These are phyloP conservation scores for Oreochromis niloticus DNA, from an alignment of 2,113 vertebrate species.

Conservation along the genomic window DNA sequence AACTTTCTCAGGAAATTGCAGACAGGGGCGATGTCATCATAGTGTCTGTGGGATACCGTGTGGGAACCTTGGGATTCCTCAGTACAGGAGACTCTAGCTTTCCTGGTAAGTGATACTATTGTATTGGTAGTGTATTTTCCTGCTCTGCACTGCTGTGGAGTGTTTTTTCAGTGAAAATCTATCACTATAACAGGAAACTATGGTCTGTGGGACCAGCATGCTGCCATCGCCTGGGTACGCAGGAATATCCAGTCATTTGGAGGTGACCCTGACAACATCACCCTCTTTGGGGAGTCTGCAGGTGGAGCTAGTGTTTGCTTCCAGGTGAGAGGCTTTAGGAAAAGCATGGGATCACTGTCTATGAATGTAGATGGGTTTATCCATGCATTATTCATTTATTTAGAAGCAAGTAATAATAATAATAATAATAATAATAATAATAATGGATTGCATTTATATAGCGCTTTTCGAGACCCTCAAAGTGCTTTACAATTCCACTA, in stretches of 20 bases:
- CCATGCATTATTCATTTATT: background rate
- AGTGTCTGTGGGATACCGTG: no score
- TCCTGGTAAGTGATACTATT: constrained; percentile 22
- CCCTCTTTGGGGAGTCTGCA: constrained; percentile 91
- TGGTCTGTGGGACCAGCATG: constrained; percentile 91
- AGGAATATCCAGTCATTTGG: constrained; percentile 83
- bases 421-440: no score
- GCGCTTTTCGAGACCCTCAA: no score
- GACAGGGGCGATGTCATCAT: no score
- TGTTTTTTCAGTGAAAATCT: no score
- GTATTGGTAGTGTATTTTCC: no score
- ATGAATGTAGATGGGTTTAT: background rate
- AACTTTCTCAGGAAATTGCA: no score
- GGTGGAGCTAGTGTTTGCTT: constrained; percentile 74
- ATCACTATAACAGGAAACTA: constrained; percentile 76
- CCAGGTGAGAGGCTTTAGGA: constrained; percentile 72
- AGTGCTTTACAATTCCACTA: no score
- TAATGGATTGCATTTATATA: no score
- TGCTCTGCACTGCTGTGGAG: no score
- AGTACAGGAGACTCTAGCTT: constrained; percentile 6
- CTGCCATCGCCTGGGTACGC: constrained; percentile 71
- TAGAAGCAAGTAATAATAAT: background rate
- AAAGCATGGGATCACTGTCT: background rate
- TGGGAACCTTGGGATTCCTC: no score
- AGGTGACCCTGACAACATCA: constrained; percentile 85